Conservation (phyloP, 2,113 vertebrate genomes). For the Gavialis gangeticus region DNA sequence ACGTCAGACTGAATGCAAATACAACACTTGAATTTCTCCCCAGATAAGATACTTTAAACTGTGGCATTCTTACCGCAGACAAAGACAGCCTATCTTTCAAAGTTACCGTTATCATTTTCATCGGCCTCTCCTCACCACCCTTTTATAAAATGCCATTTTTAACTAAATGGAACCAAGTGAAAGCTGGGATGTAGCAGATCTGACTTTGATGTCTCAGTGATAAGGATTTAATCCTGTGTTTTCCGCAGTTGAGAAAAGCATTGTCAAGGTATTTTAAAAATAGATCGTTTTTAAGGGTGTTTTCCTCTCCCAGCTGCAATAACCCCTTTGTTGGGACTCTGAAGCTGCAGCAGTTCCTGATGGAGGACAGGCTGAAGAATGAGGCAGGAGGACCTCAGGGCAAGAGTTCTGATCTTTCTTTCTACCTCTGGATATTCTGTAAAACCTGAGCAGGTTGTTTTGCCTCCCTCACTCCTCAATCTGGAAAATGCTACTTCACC, state of each 20-base stretch:
- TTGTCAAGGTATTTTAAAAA: background rate
- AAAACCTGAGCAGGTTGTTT: background rate
- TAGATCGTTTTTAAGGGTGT: background rate
- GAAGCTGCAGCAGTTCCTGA: background rate
- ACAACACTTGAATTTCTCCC: background rate
- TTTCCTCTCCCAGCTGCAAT: background rate
- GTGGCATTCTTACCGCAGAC: background rate
- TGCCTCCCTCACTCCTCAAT: background rate
- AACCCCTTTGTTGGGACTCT: background rate
- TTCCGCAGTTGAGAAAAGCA: slow-evolving; percentile 7
- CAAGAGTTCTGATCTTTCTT: background rate
- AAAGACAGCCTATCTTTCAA: background rate
- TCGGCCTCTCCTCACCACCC: background rate
- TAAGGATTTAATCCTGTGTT: slow-evolving; percentile 18
- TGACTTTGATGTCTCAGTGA: background rate
- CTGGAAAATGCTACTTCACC: background rate
- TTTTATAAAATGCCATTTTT: background rate
- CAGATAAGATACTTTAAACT: background rate
- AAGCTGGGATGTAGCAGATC: background rate
- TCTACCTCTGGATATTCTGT: background rate
- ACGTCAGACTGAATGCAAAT: background rate
- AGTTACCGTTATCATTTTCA: background rate
- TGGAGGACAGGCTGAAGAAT: background rate
- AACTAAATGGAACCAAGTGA: background rate
- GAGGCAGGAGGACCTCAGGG: too few species aligned